These are phyloP conservation scores for Danio jaintianensis DNA, from an alignment of 2,797 vertebrate genomes.

Conservation along the genomic window DNA sequence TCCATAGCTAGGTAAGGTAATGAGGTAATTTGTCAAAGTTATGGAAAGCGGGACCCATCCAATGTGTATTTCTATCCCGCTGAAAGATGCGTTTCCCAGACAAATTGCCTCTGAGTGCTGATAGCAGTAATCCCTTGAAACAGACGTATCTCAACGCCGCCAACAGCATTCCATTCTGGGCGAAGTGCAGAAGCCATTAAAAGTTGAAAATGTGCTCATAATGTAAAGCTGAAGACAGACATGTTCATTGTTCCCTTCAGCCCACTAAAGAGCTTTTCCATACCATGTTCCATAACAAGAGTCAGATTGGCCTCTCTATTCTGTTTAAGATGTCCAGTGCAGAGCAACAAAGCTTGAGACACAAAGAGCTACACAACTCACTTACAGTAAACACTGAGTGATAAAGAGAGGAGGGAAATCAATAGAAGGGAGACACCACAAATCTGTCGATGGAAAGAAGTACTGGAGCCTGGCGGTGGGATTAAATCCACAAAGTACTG, in stretches of 20 bases:
- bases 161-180: slow-evolving; percentile 58
- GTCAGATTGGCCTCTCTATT: slow-evolving; percentile 58
- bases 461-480: slow-evolving; percentile 68
- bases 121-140: slow-evolving; percentile 77
- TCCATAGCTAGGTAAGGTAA: slow-evolving; percentile 65
- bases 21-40: slow-evolving; percentile 72
- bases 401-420: slow-evolving; percentile 75
- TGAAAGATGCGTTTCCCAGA: slow-evolving; percentile 69
- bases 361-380: slow-evolving; percentile 76
- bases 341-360: slow-evolving; percentile 68
- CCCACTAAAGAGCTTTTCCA: slow-evolving; percentile 53
- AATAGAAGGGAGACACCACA: slow-evolving; percentile 76
- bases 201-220: slow-evolving; percentile 72
- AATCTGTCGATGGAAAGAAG: slow-evolving; percentile 72
- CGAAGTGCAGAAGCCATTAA: slow-evolving; percentile 76
- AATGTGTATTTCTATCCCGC: slow-evolving; percentile 67
- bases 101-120: slow-evolving; percentile 72
- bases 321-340: slow-evolving; percentile 58
- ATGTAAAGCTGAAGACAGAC: slow-evolving; percentile 69
- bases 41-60: slow-evolving; percentile 62
- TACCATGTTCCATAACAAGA: slow-evolving; percentile 64
- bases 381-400: slow-evolving; percentile 73
- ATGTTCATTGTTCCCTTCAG: slow-evolving; percentile 56
- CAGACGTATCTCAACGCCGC: slow-evolving; percentile 65
- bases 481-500: slow-evolving; percentile 72